These are phyloP conservation scores for Cyprinus carpio DNA, from an alignment of 2,113 vertebrate species.

Conservation along the genomic window DNA sequence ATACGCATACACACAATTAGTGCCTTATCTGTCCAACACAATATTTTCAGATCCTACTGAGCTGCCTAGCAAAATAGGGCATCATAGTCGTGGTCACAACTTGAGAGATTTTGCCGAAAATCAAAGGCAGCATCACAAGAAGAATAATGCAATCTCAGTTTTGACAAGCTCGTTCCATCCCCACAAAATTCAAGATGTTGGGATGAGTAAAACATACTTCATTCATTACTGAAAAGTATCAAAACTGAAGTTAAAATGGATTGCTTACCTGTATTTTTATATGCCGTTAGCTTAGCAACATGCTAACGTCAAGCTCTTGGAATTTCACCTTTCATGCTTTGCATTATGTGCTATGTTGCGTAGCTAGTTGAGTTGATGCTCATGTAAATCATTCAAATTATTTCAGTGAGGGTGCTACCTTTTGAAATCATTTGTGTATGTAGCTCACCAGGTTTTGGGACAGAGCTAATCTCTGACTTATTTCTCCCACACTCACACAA, in stretches of 20 bases:
- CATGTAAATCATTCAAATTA: background rate
- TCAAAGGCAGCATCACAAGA: background rate
- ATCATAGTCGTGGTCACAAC: background rate
- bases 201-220: background rate
- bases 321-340: background rate
- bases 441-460: conserved; percentile 5
- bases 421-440: background rate
- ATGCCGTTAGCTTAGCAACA: background rate
- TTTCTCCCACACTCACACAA: conserved; percentile 14
- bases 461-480: background rate
- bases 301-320: background rate
- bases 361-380: background rate
- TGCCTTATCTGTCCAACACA: background rate
- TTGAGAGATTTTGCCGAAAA: background rate
- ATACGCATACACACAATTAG: background rate
- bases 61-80: background rate
- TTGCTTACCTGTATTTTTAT: background rate
- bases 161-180: background rate
- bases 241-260: background rate
- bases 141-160: background rate
- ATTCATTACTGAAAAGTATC: background rate
- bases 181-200: background rate
- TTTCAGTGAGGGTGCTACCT: background rate
- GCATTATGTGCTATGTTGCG: background rate
- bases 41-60: background rate